A percentile compares a stretch with the other conserved stretches of the same genome.
phyloP scores from a whole-genome alignment of 1,140 invertebrate species.

The Brachionus plicatilis region DNA sequence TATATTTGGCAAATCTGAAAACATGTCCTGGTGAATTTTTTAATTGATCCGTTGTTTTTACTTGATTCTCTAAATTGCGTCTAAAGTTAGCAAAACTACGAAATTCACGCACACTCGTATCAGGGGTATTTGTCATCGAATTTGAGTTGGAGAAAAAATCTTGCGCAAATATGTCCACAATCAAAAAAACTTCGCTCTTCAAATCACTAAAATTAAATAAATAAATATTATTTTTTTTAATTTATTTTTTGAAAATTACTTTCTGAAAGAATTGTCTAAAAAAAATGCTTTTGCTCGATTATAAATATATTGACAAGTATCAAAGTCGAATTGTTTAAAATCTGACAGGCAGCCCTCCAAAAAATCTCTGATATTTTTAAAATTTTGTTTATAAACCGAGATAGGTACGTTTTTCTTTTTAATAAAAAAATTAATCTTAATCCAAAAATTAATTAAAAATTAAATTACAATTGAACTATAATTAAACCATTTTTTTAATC shows the following conservation, averaged over 20 bases:
- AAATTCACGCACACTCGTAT: not conserved
- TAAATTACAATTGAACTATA: not conserved
- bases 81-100: not conserved
- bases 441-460: not conserved
- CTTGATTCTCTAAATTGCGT: not conserved
- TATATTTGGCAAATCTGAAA: not conserved
- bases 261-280: not conserved
- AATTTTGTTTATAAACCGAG: not conserved
- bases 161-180: not conserved
- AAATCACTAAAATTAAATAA: not conserved
- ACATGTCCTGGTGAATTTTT: not conserved
- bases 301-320: not conserved
- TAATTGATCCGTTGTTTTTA: not conserved
- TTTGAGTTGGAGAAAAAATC: not conserved
- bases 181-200: not conserved
- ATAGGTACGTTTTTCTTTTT: not conserved
- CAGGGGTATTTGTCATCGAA: not conserved
- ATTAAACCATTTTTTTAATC: not conserved
- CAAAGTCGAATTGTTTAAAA: not conserved
- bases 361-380: conserved; percentile 7
- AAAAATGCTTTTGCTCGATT: not conserved
- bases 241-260: not conserved
- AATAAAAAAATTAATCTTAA: not conserved
- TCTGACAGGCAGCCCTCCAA: not conserved
- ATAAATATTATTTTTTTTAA: not conserved